Evolutionary conservation across 2,113 vertebrate genomes (phyloP).

Genomic region (Paratilapia polleni): DNA sequence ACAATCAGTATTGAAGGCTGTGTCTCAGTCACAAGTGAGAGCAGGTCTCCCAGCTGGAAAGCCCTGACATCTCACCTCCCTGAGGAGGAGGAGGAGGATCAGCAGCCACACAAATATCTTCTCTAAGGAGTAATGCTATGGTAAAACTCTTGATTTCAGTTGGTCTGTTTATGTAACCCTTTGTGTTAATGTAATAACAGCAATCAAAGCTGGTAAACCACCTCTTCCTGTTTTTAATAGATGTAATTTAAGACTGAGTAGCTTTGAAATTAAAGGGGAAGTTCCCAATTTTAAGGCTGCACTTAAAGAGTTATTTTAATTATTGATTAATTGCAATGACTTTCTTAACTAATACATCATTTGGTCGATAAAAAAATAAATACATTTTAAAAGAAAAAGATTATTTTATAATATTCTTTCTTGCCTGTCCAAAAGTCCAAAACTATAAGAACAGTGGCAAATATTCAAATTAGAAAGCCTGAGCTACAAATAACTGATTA

Average conservation of each 20-base stretch:
- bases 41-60: background rate
- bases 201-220: background rate
- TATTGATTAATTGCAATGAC: background rate
- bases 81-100: background rate
- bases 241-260: slow-evolving; percentile 1
- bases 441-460: too few relatives aligned
- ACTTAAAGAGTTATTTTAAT: background rate
- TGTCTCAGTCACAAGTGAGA: background rate
- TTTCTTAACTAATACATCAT: background rate
- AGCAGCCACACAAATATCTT: background rate
- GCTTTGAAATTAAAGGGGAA: background rate
- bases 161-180: background rate
- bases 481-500: background rate
- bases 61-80: background rate
- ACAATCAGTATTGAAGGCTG: background rate
- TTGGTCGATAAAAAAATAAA: background rate
- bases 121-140: background rate
- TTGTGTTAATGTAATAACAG: background rate
- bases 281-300: background rate
- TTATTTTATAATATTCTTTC: background rate
- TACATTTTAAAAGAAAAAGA: background rate
- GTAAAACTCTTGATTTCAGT: too few relatives aligned
- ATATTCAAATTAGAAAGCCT: background rate
- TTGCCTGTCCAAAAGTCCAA: background rate
- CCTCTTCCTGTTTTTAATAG: background rate